These are phyloP conservation scores for Leucophora obtusa DNA, from an alignment of 2,888 invertebrate species.

Conservation along the genomic window DNA sequence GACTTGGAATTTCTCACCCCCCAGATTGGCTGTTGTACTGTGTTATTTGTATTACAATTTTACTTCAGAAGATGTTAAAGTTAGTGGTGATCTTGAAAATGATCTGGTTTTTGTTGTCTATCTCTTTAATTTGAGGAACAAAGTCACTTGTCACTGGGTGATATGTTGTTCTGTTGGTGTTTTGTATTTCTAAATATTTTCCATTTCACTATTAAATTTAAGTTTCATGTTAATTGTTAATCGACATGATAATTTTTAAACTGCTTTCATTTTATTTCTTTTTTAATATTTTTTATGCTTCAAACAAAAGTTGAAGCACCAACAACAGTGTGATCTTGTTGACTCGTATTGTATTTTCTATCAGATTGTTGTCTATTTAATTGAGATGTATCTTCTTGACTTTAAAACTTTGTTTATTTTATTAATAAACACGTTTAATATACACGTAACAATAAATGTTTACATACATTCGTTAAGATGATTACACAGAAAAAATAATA, in stretches of 20 bases:
- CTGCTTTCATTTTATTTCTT: not conserved
- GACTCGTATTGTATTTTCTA: not conserved
- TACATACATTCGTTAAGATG: no score
- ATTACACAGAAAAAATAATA: no score
- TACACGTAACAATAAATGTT: no score
- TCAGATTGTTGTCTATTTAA: not conserved
- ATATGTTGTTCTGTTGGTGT: not conserved
- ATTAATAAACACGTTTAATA: no score
- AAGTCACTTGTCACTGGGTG: not conserved
- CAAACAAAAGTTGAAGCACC: not conserved
- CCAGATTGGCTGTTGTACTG: no score
- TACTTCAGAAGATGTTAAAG: not conserved
- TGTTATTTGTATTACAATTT: not conserved
- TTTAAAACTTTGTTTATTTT: not conserved
- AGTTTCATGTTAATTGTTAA: not conserved
- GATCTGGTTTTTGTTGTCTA: not conserved
- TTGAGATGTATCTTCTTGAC: not conserved
- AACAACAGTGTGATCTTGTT: not conserved
- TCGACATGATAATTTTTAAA: not conserved
- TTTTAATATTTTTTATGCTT: not conserved
- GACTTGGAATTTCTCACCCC: no score
- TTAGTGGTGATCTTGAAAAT: not conserved
- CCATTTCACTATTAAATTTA: no score
- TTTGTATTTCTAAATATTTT: not conserved
- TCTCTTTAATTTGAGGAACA: not conserved